Evolutionary conservation across 2,888 invertebrate species (phyloP), one percentile per base, ranked within the genome.

Genomic region (Catocala nupta): DNA sequence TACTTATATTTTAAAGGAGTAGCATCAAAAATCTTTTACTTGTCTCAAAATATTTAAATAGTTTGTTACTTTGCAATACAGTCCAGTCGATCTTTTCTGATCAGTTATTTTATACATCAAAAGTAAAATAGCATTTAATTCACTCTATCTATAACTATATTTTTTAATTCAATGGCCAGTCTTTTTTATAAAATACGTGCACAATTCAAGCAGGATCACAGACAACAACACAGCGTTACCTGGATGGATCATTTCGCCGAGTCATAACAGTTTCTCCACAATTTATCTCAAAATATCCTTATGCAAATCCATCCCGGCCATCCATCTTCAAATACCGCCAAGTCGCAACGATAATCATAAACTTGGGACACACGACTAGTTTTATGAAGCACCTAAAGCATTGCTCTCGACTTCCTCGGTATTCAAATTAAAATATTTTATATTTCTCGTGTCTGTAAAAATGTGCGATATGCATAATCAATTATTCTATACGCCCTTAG

Each of bases 291-390:
- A 70, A 77, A 73, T 80, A 78, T 78, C 70, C 71, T 61, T 65
- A 67, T 75, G 71, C 70, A 75, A 75, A 75, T 71, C 65, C 59
- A 64, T 65, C 62, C 64, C 68, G 70, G 73, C 73, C 71, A 81
- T 85, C 70, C 68, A 69, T 83, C 82, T 78, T 77, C 75, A 70
- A 82, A 81, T 81, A 78, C 75, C 68, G 70, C 67, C 75, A 75
- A 83, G 77, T 79, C 71, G 67, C 70, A 62, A 70, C 81, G 78
- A 83, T 82, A 81, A 78, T 81, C 85, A 80, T 87, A 85, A 88
- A 87, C 81, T 82, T 79, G 78, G 70, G 70, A 85, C 78, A 83
- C 83, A 76, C 81, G 81, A 86, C 79, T 81, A 80, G 81, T 85
- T 87, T 86, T 86, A 87, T 83, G 82, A 80, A 80, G 65, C 73